Evolutionary conservation across 2,797 vertebrate species (phyloP), one percentile per base, ranked within the genome.

Genomic region (Sebastolobus alascanus): DNA sequence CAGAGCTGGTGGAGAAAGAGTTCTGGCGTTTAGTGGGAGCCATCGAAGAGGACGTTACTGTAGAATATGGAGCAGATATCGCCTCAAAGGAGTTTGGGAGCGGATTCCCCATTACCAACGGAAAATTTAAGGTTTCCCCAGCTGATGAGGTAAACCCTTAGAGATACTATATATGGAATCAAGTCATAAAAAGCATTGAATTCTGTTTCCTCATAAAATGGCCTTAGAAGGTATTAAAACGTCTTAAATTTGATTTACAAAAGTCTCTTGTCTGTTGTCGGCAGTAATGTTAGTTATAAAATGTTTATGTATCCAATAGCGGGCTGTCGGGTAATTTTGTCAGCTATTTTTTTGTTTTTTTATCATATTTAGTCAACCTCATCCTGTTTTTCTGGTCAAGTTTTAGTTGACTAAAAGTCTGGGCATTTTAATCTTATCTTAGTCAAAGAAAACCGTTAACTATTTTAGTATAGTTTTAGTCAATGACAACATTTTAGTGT

Each of bases 71-170:
- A 67, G 98, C 98, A 9, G 98, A 99, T 86, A 99, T 99, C 2
- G 97, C 98, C 72, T 99, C 98, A 0, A 99, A 99, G 90, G 98
- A 99, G 84, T 99, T 99, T 86, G 98, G 98, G 84, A 99, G 98
- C 31, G 98, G 98, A 56, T 99, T 99, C 93, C 98, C 98, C 59
- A 97, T 98, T 13, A 95, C 95, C 3, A 97, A 97, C 54, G 97
- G 98, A 50, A 98, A 95, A 89, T 95, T 98, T 67, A 98, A 96
- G 92, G 93, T 99, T 63, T 96, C 96, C 6, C 96, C 97, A 0
- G 97, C 97, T 60, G 98, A 99, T 70, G 97, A 99, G 97, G 98
- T 98, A 79, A 12, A 37, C 18, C 22, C 13, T 35, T 31, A 9
- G 14, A 40, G 50, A 66, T 55, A 2, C 9, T 2, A n/a, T 22